These are phyloP conservation scores for Neodiprion pinetum DNA, from an alignment of 1,140 invertebrate species.

Conservation along the genomic window DNA sequence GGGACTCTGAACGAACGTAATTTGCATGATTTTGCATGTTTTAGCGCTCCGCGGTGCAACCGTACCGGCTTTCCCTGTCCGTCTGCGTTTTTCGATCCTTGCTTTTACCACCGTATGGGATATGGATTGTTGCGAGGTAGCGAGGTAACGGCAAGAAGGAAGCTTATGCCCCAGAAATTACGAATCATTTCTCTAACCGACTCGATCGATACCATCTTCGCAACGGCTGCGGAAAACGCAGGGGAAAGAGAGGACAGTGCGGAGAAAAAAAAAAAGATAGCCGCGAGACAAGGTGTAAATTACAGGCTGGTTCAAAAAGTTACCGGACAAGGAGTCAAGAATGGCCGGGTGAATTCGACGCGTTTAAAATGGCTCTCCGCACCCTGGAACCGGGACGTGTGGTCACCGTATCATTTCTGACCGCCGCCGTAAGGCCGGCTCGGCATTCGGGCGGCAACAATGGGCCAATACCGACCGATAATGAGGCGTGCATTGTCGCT, in stretches of 20 bases:
- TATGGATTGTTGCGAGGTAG: too few relatives aligned
- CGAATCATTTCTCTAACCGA: conserved; percentile 55
- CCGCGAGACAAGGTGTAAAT: too few relatives aligned
- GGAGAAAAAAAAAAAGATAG: too few relatives aligned
- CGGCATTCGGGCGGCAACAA: neutral
- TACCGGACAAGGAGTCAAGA: neutral
- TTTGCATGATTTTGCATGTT: conserved; percentile 63
- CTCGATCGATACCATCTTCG: conserved; percentile 27
- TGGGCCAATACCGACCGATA: conserved; percentile 12
- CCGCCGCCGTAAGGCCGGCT: neutral
- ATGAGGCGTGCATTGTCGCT: conserved; percentile 9
- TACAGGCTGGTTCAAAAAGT: too few relatives aligned
- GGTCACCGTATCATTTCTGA: conserved; percentile 13
- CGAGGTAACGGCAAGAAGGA: neutral
- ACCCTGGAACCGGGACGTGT: neutral
- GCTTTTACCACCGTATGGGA: conserved; percentile 48
- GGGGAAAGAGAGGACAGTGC: neutral
- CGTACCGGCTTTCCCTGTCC: conserved; percentile 26
- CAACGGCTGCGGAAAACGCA: too few relatives aligned
- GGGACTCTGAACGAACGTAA: conserved; percentile 54
- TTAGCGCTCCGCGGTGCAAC: conserved; percentile 46
- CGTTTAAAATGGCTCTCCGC: neutral
- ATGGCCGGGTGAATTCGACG: neutral
- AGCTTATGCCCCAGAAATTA: neutral
- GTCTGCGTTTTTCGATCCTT: conserved; percentile 53